Evolutionary conservation across 2,888 invertebrate species (phyloP).

Genomic region (Agriopis aurantiaria): DNA sequence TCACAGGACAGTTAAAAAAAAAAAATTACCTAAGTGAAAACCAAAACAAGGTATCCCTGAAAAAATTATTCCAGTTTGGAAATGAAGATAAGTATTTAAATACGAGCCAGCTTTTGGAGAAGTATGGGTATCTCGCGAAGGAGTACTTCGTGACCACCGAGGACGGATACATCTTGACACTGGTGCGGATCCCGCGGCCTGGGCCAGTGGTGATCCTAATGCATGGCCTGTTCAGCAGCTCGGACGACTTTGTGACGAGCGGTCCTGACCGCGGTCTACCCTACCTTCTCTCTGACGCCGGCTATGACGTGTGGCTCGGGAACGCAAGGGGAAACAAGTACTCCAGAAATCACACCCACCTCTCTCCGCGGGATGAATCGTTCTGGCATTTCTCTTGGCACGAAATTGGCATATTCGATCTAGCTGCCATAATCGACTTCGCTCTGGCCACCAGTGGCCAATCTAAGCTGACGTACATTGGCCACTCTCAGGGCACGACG

Average conservation of each 20-base stretch:
- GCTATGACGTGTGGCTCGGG: slow-evolving; percentile 92
- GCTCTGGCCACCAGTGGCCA: slow-evolving; percentile 84
- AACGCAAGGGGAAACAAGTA: slow-evolving; percentile 91
- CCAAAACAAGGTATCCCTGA: no score
- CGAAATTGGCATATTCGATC: slow-evolving; percentile 90
- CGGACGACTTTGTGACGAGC: slow-evolving; percentile 89
- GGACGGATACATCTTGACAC: slow-evolving; percentile 90
- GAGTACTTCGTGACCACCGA: slow-evolving; percentile 86
- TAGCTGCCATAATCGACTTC: slow-evolving; percentile 92
- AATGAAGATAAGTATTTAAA: slow-evolving; percentile 39
- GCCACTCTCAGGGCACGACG: slow-evolving; percentile 90
- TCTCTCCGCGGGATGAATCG: slow-evolving; percentile 59
- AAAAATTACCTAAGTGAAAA: no score
- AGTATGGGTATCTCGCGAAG: slow-evolving; percentile 34
- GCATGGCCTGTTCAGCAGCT: slow-evolving; percentile 90
- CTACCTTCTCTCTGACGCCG: slow-evolving; percentile 84
- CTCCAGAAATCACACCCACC: slow-evolving; percentile 79
- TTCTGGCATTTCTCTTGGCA: slow-evolving; percentile 92
- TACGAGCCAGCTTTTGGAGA: slow-evolving; percentile 46
- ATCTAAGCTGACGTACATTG: slow-evolving; percentile 88
- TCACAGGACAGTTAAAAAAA: no score
- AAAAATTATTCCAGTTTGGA: not conserved
- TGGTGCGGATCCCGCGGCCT: slow-evolving; percentile 89
- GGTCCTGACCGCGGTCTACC: slow-evolving; percentile 78
- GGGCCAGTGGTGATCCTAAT: slow-evolving; percentile 87